A percentile compares a stretch with the other conserved stretches of the same genome.
phyloP scores from a whole-genome alignment of 2,888 invertebrate genomes.

The Eucera pruinosa region DNA sequence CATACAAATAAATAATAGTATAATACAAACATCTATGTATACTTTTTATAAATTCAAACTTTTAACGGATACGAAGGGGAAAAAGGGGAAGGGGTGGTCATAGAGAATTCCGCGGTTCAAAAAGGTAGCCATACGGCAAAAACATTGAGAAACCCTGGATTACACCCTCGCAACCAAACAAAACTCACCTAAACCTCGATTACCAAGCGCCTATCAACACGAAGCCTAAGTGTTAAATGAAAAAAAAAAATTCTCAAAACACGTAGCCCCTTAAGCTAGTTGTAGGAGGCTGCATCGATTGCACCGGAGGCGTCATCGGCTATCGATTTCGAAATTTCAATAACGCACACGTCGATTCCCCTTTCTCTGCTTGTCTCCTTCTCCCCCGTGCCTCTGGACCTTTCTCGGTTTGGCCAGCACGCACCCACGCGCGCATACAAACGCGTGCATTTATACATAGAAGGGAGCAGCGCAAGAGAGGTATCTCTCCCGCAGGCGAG shows the following conservation, averaged over 20 bases:
- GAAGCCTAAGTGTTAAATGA: no score
- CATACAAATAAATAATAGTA: no score
- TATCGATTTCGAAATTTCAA: constrained; percentile 67
- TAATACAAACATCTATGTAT: no score
- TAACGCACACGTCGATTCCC: constrained; percentile 54
- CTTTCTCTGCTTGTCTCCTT: constrained; percentile 5
- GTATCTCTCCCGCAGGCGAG: constrained; percentile 62
- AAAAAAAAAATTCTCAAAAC: not conserved
- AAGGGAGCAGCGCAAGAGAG: constrained; percentile 10
- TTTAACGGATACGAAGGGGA: no score
- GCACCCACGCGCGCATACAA: not conserved
- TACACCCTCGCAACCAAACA: no score
- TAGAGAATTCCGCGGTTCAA: no score
- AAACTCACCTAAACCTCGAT: no score
- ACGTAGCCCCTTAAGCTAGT: not conserved
- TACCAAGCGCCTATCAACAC: no score
- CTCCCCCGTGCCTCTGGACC: constrained; percentile 3
- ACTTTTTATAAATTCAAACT: no score
- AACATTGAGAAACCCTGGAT: no score
- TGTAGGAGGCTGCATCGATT: constrained; percentile 36
- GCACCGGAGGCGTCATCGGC: constrained; percentile 50
- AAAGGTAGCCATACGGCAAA: no score
- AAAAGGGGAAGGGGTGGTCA: no score
- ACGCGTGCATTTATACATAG: not conserved
- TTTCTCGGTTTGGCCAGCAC: constrained; percentile 32